phyloP scores from a whole-genome alignment of 2,113 vertebrate genomes.

The Gopherus flavomarginatus region DNA sequence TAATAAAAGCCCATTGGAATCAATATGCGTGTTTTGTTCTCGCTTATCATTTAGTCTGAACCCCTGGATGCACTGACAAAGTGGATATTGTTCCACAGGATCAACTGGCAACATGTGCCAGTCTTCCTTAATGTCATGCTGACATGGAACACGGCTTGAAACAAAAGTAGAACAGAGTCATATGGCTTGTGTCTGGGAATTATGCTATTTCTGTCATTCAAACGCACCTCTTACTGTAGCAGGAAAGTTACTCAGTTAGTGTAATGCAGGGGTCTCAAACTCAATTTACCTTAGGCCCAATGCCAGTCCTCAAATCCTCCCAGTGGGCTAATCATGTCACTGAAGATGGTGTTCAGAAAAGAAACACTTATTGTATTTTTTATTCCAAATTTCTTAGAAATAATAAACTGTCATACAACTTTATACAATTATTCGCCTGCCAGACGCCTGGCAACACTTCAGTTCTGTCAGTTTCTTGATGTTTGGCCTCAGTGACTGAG shows the following conservation, averaged over 20 bases:
- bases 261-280: not conserved
- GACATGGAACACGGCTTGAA: not conserved
- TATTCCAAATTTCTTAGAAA: too few relatives aligned
- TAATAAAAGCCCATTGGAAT: not conserved
- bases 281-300: too few relatives aligned
- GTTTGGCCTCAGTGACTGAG: too few relatives aligned
- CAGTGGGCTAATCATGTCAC: too few relatives aligned
- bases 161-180: not conserved
- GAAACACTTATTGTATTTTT: too few relatives aligned
- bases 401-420: too few relatives aligned
- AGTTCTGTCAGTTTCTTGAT: too few relatives aligned
- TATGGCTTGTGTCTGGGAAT: not conserved
- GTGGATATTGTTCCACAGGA: not conserved
- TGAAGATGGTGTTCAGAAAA: too few relatives aligned
- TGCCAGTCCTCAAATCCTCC: too few relatives aligned
- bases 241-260: not conserved
- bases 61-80: fast-evolving
- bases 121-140: not conserved
- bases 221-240: not conserved
- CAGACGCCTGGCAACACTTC: too few relatives aligned
- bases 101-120: fast-evolving
- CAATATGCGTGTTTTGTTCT: not conserved
- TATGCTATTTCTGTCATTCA: not conserved
- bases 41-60: not conserved
- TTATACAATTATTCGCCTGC: too few relatives aligned